Percentiles rank a stretch among this genome's conserved stretches.
phyloP scores from a whole-genome alignment of 2,797 vertebrate species.

The Pipistrellus pipistrellus region DNA sequence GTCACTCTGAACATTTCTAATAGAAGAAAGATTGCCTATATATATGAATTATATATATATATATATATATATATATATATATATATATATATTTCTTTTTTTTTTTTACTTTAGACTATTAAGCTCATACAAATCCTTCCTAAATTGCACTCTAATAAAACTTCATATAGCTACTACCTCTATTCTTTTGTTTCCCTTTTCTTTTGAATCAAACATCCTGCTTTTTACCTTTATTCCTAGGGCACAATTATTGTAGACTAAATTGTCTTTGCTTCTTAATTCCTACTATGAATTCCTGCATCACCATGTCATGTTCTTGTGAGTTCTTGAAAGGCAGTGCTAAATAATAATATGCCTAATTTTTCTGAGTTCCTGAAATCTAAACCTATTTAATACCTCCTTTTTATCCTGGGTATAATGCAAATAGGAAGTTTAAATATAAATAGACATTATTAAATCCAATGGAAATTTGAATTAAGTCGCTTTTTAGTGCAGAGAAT shows the following conservation, averaged over 20 bases:
- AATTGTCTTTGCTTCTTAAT: not conserved
- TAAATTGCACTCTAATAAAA: not conserved
- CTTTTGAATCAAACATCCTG: not conserved
- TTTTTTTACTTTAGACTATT: not conserved
- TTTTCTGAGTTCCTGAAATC: conserved; percentile 19
- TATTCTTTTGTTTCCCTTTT: not conserved
- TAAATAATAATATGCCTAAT: not conserved
- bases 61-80: no score
- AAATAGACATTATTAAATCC: not conserved
- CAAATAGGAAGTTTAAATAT: conserved; percentile 10
- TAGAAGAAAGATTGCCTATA: not conserved
- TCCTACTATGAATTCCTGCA: not conserved
- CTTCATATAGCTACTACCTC: not conserved
- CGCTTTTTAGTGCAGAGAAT: not conserved
- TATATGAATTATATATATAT: no score
- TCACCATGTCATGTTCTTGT: not conserved
- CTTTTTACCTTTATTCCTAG: not conserved
- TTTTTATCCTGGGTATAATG: not conserved
- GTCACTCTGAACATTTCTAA: not conserved
- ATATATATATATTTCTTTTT: not conserved
- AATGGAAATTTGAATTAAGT: not conserved
- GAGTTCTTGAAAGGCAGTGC: not conserved
- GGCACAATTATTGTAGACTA: not conserved
- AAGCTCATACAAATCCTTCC: not conserved
- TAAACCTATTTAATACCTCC: not conserved